These are phyloP conservation scores for Turritopsis dohrnii DNA, from an alignment of 30 jellyfish, hydroid and myxozoan genomes.

Conservation along the genomic window DNA sequence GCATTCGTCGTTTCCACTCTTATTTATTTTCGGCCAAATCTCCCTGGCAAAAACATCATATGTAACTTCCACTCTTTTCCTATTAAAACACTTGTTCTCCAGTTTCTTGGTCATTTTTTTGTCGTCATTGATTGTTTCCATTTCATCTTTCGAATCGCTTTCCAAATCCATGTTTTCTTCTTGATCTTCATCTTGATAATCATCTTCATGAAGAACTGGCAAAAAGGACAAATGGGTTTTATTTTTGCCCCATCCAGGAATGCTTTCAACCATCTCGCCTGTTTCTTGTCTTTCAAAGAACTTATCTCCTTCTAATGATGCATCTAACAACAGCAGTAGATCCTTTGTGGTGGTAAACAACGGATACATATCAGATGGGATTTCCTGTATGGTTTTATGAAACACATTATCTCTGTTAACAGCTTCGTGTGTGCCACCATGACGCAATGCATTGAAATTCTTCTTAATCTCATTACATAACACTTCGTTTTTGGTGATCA, in stretches of 20 bases:
- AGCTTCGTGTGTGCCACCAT: slow-evolving; percentile 36
- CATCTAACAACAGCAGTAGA: slow-evolving; percentile 60
- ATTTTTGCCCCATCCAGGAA: slow-evolving; percentile 85
- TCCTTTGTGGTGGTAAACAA: slow-evolving; percentile 66
- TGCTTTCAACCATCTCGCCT: slow-evolving; percentile 41
- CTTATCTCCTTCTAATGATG: slow-evolving; percentile 56
- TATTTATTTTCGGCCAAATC: slow-evolving; percentile 62
- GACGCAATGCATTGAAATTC: slow-evolving; percentile 58
- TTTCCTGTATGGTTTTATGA: slow-evolving; percentile 16
- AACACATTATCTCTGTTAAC: slow-evolving; percentile 17
- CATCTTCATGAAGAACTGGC: slow-evolving; percentile 54
- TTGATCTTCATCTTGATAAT: slow-evolving; percentile 36
- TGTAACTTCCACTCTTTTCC: slow-evolving; percentile 46
- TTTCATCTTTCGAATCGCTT: slow-evolving; percentile 18
- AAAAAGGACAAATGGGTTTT: slow-evolving; percentile 44
- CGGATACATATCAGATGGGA: slow-evolving; percentile 39
- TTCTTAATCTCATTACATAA: slow-evolving; percentile 61
- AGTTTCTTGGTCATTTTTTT: not conserved
- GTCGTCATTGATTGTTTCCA: not conserved
- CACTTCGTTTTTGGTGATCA: slow-evolving; percentile 71
- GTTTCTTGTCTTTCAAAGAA: slow-evolving; percentile 50
- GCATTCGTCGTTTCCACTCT: slow-evolving; percentile 20
- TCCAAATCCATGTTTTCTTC: slow-evolving; percentile 23
- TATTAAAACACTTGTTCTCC: not conserved
- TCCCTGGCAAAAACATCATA: slow-evolving; percentile 49